phyloP scores from a whole-genome alignment of 1,140 invertebrate genomes.

The Brachionus rotundiformis region DNA sequence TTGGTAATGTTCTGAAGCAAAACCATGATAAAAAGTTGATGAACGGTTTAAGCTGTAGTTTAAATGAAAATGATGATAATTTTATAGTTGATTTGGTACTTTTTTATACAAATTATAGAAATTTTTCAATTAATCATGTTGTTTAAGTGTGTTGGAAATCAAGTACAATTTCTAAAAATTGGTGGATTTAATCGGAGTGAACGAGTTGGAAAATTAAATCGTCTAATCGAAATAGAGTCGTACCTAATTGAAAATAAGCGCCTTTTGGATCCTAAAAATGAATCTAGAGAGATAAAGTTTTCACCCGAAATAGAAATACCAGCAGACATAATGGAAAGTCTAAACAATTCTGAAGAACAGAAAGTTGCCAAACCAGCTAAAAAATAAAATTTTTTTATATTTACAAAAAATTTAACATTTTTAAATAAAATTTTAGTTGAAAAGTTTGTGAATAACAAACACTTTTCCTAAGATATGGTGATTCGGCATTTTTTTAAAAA shows the following conservation, averaged over 20 bases:
- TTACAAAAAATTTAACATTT: not conserved
- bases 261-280: not conserved
- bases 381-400: conserved; percentile 20
- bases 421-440: conserved; percentile 26
- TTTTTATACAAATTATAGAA: not conserved
- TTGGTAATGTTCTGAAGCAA: not conserved
- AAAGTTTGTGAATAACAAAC: not conserved
- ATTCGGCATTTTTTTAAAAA: not conserved
- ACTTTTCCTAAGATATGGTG: not conserved
- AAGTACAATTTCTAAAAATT: conserved; percentile 41
- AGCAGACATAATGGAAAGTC: not conserved
- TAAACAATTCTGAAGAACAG: not conserved
- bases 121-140: not conserved
- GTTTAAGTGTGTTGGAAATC: conserved; percentile 37
- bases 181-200: conserved; percentile 44
- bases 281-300: conserved; percentile 24
- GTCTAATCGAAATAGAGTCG: conserved; percentile 35
- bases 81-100: conserved; percentile 48
- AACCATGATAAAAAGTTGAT: conserved; percentile 12
- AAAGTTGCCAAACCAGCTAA: not conserved
- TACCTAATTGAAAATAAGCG: not conserved
- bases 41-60: not conserved
- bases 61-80: conserved; percentile 38
- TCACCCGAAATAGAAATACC: not conserved
- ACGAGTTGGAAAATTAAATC: conserved; percentile 43